Conservation (phyloP, 35 echinoderm and acorn worm genomes). For the Patiria miniata region DNA sequence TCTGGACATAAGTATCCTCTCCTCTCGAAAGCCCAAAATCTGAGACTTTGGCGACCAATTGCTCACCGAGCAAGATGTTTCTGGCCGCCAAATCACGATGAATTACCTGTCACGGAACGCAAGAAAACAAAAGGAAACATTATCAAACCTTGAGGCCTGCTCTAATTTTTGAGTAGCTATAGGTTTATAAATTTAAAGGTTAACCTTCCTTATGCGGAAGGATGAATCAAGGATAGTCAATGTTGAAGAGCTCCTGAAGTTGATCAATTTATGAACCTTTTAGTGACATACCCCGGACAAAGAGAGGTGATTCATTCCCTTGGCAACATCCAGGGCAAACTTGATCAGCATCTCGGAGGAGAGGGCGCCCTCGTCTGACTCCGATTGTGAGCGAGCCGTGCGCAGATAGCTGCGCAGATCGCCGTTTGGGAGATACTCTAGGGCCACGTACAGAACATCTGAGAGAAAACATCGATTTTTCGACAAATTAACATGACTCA, state of each 20-base stretch:
- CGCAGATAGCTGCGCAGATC: slow-evolving; percentile 25
- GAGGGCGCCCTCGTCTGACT: not conserved
- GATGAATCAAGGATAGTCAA: no score
- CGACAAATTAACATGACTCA: no score
- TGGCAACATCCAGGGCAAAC: slow-evolving; percentile 41
- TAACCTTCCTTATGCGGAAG: no score
- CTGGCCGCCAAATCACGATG: slow-evolving; percentile 53
- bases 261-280: not conserved
- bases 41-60: slow-evolving; percentile 38
- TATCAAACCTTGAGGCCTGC: not conserved
- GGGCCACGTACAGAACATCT: slow-evolving; percentile 43
- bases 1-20: slow-evolving; percentile 55
- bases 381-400: not conserved
- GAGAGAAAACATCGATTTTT: no score
- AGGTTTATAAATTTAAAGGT: no score
- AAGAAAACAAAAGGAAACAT: not conserved
- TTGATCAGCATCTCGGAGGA: slow-evolving; percentile 17
- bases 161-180: no score
- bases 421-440: slow-evolving; percentile 30
- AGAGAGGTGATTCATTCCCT: slow-evolving; percentile 39
- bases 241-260: no score
- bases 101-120: slow-evolving; percentile 5
- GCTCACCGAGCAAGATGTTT: slow-evolving; percentile 32
- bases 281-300: slow-evolving; percentile 1
- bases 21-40: slow-evolving; percentile 51